Evolutionary conservation across 2,113 vertebrate genomes (phyloP), one percentile per base, ranked within the genome.

Genomic region (Kobus ellipsiprymnus): DNA sequence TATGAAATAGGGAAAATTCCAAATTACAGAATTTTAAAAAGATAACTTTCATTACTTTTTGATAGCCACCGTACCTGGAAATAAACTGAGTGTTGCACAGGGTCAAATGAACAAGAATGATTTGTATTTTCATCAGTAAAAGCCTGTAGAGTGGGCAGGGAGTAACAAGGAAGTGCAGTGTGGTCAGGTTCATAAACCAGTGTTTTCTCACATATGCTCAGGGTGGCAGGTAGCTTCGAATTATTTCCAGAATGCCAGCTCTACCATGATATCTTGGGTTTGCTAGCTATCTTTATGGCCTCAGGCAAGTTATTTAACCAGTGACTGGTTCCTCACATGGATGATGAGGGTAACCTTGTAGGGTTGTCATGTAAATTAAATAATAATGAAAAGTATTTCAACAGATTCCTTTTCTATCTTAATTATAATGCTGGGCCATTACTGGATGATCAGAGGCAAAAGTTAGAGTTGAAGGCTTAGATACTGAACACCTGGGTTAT

Each of bases 1-100:
- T 60, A 30, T 50, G n/a, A 93, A 71, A 74, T 44, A 85, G 48
- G 5, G 77, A 88, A 36, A 89, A 89, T 33, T 90, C 40, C 50
- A 84, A 83, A 81, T 86, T 33, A 27, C 4, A 71, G 40, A 74
- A 60, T 67, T 94, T 78, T 88, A 19, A 10, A 60, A 96, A 94
- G 50, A 81, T 19, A 89, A 44, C 40, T 19, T 19, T 87, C 57
- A 50, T 89, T 77, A 33, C 48, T 82, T 90, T 85, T 52, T 57
- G 62, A 81, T 13, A 36, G 46, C 50, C 48, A 1, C 13, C 17
- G 21, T 74, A 23, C 52, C 62, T 84, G 17, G 44, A 54, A 83
- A 57, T 54, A 67, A 74, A 17, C 29, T 59, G 50, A 78, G 46
- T 36, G 27, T 74, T 57, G 2, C 23, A 17, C 7, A 64, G 52